Evolutionary conservation across 2,113 vertebrate species (phyloP).

Genomic region (Calyptommatus sinebrachiatus): DNA sequence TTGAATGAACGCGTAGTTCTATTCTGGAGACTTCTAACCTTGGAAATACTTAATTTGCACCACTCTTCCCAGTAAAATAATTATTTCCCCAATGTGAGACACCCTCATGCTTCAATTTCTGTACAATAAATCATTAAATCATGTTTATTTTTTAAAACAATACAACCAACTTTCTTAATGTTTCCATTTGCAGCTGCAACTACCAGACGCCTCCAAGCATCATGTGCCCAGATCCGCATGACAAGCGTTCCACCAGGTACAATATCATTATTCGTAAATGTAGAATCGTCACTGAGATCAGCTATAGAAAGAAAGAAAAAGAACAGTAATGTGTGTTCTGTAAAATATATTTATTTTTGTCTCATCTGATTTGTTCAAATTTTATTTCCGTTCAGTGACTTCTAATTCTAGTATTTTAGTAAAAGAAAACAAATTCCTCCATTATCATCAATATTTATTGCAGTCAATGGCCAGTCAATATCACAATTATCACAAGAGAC

Average conservation of each 20-base stretch:
- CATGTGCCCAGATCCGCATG: conserved; percentile 66
- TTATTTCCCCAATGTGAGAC: neutral
- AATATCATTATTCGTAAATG: conserved; percentile 55
- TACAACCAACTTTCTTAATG: conserved; percentile 49
- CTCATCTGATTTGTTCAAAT: too few species aligned
- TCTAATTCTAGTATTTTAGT: too few species aligned
- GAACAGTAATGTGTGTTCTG: neutral
- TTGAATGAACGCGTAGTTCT: too few species aligned
- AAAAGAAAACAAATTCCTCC: too few species aligned
- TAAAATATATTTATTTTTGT: too few species aligned
- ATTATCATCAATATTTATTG: too few species aligned
- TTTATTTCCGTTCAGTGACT: too few species aligned
- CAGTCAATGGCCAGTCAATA: too few species aligned
- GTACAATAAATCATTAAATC: neutral
- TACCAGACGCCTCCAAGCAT: conserved; percentile 65
- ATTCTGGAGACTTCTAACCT: neutral
- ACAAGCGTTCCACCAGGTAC: conserved; percentile 61
- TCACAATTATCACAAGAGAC: too few species aligned
- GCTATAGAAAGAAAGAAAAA: conserved; percentile 45
- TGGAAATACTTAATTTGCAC: neutral
- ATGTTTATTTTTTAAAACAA: neutral
- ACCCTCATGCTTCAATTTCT: neutral
- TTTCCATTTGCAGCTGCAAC: conserved; percentile 65
- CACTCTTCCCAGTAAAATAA: rapidly evolving
- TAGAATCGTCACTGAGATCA: conserved; percentile 61